These are phyloP conservation scores for Pammene aurita DNA, from an alignment of 2,888 invertebrate genomes.

Conservation along the genomic window DNA sequence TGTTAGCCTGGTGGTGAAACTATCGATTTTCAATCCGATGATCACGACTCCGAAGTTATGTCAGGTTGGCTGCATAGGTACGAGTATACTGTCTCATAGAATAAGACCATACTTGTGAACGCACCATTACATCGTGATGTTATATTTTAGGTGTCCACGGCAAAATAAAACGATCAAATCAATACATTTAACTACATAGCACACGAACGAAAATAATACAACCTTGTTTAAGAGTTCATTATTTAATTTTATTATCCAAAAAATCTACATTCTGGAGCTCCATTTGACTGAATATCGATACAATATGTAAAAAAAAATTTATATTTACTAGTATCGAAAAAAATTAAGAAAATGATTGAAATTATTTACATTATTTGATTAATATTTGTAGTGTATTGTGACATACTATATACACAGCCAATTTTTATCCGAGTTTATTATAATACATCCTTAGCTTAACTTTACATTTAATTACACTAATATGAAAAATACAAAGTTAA, in stretches of 20 bases:
- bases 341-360: too few relatives aligned
- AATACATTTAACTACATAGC: background rate
- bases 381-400: background rate
- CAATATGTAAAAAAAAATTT: background rate
- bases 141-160: too few relatives aligned
- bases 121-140: too few relatives aligned
- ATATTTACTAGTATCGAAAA: too few relatives aligned
- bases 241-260: slow-evolving; percentile 3
- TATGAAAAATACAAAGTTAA: background rate
- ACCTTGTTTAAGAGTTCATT: background rate
- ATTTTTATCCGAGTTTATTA: background rate
- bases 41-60: too few relatives aligned
- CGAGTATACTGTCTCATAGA: too few relatives aligned
- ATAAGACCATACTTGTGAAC: too few relatives aligned
- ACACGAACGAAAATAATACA: background rate
- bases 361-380: background rate
- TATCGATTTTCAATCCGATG: too few relatives aligned
- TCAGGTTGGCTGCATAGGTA: too few relatives aligned
- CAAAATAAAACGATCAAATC: too few relatives aligned
- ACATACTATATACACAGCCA: background rate
- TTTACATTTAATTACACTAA: background rate
- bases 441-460: background rate
- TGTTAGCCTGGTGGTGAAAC: too few relatives aligned
- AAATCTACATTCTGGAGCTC: slow-evolving; percentile 3
- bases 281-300: background rate